Percentiles rank a stretch among this genome's conserved stretches.
Conservation (phyloP, 1,140 invertebrate genomes). For the Hyles euphorbiae region DNA sequence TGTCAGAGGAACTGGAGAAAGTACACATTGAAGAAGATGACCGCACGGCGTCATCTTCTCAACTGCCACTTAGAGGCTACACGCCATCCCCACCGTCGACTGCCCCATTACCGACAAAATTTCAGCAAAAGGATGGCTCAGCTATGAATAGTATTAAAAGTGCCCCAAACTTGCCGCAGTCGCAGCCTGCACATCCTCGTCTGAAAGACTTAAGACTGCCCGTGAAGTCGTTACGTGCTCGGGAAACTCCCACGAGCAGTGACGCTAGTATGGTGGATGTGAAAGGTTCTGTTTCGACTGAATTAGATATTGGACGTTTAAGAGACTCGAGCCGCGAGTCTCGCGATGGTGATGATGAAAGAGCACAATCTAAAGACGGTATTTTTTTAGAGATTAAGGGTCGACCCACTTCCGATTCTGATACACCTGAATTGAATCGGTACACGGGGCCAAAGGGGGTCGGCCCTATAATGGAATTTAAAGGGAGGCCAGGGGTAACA, state of each 20-base stretch:
- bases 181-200: slow-evolving; percentile 80
- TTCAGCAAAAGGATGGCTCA: slow-evolving; percentile 82
- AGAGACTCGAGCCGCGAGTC: slow-evolving; percentile 71
- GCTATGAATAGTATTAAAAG: slow-evolving; percentile 86
- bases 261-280: slow-evolving; percentile 77
- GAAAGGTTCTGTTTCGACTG: slow-evolving; percentile 62
- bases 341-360: slow-evolving; percentile 78
- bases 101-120: slow-evolving; percentile 86
- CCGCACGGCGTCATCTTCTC: slow-evolving; percentile 63
- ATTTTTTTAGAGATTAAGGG: slow-evolving; percentile 82
- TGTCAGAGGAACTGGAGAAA: slow-evolving; percentile 79
- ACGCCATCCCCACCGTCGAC: slow-evolving; percentile 88
- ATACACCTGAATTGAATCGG: slow-evolving; percentile 74
- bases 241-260: slow-evolving; percentile 79
- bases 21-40: slow-evolving; percentile 78
- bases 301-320: slow-evolving; percentile 65
- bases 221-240: slow-evolving; percentile 77
- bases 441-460: slow-evolving; percentile 74
- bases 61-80: slow-evolving; percentile 77
- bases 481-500: slow-evolving; percentile 78
- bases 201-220: slow-evolving; percentile 83
- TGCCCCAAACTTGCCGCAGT: slow-evolving; percentile 84
- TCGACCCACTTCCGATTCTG: slow-evolving; percentile 78
- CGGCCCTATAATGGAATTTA: slow-evolving; percentile 81
- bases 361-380: slow-evolving; percentile 77